A percentile compares a stretch with the other conserved stretches of the same genome.
Evolutionary conservation across 2,797 vertebrate genomes (phyloP).

Genomic region (Rallus crepitans): DNA sequence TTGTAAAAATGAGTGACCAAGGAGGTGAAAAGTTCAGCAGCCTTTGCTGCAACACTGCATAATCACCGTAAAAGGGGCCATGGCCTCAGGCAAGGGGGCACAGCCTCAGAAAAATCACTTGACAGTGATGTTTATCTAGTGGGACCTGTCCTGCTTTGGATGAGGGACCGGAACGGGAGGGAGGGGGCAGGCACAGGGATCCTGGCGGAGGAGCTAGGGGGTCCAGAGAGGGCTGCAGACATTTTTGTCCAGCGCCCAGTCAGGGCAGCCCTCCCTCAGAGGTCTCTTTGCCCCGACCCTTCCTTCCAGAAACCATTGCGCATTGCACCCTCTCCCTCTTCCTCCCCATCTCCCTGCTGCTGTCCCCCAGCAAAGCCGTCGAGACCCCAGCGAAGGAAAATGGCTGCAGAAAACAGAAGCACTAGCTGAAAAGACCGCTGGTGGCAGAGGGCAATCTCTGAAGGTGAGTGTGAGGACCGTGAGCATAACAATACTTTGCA

Average conservation of each 20-base stretch:
- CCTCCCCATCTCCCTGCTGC: neutral
- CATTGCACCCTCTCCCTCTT: rapidly evolving
- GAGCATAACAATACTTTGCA: neutral
- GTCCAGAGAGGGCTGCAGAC: neutral
- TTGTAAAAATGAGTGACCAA: neutral
- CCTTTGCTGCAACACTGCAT: neutral
- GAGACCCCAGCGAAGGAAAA: neutral
- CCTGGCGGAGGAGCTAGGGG: rapidly evolving
- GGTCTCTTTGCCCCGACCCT: neutral
- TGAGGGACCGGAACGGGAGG: neutral
- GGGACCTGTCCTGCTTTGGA: neutral
- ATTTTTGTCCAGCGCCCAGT: neutral
- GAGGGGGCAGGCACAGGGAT: neutral
- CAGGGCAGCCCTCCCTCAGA: rapidly evolving
- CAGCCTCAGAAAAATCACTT: neutral
- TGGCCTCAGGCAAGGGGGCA: neutral
- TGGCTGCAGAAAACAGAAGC: neutral
- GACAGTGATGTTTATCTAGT: rapidly evolving
- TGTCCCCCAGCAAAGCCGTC: neutral
- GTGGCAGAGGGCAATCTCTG: neutral
- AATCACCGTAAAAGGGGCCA: neutral
- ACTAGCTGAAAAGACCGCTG: neutral
- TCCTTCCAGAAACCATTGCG: neutral
- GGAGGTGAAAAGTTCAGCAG: constrained; percentile 16
- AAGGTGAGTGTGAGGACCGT: neutral